Conservation (phyloP, 1,140 invertebrate genomes). For the Harpegnathos saltator region DNA sequence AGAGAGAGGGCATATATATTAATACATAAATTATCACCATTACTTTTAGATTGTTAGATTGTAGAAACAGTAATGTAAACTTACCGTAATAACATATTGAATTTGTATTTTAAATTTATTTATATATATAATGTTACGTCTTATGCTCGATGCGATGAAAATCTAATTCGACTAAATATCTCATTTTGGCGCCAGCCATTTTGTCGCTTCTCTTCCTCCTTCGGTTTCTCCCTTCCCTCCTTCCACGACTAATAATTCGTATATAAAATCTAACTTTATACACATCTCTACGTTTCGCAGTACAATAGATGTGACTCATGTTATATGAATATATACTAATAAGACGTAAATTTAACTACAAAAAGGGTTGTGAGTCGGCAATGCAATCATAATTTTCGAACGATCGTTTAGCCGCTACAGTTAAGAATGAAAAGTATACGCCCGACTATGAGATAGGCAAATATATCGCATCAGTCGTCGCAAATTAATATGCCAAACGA, state of each 20-base stretch:
- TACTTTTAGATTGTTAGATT: background rate
- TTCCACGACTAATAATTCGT: background rate
- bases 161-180: background rate
- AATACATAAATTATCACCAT: background rate
- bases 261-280: background rate
- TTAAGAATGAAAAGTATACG: no score
- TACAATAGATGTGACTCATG: background rate
- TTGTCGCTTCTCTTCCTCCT: background rate
- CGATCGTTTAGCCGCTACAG: no score
- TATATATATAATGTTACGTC: background rate
- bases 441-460: background rate
- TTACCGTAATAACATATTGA: background rate
- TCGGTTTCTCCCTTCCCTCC: no score
- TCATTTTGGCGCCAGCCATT: background rate
- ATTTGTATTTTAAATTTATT: slow-evolving; percentile 6
- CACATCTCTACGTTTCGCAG: background rate
- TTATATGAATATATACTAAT: background rate
- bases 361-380: no score
- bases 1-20: background rate
- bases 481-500: background rate
- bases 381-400: no score
- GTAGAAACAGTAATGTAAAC: background rate
- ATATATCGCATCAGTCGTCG: background rate
- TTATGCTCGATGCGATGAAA: no score
- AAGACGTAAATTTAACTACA: background rate